Conservation (phyloP, 2,888 invertebrate species). For the Drepanosiphum platanoidis region DNA sequence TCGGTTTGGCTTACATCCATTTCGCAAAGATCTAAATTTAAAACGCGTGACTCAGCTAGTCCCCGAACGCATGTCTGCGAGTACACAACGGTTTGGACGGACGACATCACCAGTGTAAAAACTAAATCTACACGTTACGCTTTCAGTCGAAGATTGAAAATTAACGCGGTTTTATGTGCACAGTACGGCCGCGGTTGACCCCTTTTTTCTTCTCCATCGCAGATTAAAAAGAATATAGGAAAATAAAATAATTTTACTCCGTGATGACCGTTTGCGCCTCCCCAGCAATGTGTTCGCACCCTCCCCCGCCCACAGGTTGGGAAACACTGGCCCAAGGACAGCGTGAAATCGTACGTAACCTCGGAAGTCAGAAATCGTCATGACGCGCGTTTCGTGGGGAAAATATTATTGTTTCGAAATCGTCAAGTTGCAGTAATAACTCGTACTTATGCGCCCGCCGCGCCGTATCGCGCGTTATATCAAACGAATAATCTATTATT, state of each 20-base stretch:
- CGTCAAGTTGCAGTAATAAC: background rate
- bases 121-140: conserved; percentile 4
- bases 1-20: conserved; percentile 44
- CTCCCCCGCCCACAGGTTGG: too few relatives aligned
- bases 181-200: too few relatives aligned
- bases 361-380: background rate
- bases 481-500: conserved; percentile 46
- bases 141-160: background rate
- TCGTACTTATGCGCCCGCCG: background rate
- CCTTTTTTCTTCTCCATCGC: too few relatives aligned
- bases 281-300: too few relatives aligned
- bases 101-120: background rate
- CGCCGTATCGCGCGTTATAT: conserved; percentile 32
- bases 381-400: background rate
- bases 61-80: background rate
- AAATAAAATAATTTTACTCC: too few relatives aligned
- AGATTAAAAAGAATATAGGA: too few relatives aligned
- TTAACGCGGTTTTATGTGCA: background rate
- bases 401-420: conserved; percentile 22
- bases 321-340: background rate
- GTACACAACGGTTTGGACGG: background rate
- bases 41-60: conserved; percentile 47
- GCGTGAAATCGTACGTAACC: background rate
- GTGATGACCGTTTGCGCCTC: too few relatives aligned
- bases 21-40: conserved; percentile 51